phyloP scores from a whole-genome alignment of 2,113 vertebrate species.

The Myotis lucifugus region DNA sequence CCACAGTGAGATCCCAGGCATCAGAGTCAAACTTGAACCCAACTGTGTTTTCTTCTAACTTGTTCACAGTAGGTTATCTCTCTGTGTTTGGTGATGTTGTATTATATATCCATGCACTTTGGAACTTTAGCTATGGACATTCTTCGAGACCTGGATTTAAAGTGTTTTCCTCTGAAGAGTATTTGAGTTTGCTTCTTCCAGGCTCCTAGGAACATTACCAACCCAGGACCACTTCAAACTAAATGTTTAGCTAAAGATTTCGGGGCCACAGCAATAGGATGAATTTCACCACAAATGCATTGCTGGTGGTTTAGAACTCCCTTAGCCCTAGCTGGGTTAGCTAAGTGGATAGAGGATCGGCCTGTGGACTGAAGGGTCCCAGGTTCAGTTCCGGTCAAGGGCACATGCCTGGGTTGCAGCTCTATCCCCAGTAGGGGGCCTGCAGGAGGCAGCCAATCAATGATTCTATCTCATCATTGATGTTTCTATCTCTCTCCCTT shows the following conservation, averaged over 20 bases:
- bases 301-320: neutral
- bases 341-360: too few species aligned
- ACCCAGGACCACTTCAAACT: neutral
- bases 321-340: too few species aligned
- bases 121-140: neutral
- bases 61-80: neutral
- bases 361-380: too few species aligned
- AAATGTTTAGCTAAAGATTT: conserved; percentile 22
- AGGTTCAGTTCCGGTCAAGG: too few species aligned
- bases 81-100: neutral
- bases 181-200: conserved; percentile 11
- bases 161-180: neutral
- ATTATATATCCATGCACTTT: neutral
- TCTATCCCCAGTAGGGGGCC: too few species aligned
- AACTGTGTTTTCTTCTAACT: neutral
- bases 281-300: neutral
- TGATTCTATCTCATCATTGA: too few species aligned
- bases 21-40: neutral
- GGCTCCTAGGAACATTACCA: neutral
- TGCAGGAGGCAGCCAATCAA: too few species aligned
- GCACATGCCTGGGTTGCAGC: too few species aligned
- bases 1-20: neutral
- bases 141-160: neutral
- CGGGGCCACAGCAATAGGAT: neutral
- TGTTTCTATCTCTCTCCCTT: too few species aligned